Base-by-base conservation (phyloP, 2,113 vertebrate genomes). In the Sinocyclocheilus maitianheensis region DNA sequence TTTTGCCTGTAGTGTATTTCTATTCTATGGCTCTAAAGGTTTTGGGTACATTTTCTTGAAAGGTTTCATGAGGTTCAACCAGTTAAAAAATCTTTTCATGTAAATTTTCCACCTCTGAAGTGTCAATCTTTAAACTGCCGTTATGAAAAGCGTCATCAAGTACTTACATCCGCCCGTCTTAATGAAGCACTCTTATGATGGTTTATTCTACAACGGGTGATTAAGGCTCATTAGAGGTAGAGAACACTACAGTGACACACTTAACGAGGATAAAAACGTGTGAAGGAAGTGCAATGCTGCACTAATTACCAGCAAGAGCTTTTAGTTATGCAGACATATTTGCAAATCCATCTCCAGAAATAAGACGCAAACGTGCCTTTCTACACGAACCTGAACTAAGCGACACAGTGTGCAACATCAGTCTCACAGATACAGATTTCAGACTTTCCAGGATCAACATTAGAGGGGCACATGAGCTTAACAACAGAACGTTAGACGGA, bases 181-280 rank as follows among this genome's bases (percentile, higher is more conserved):
- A 48, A 65, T 77, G 58, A 84, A 77, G 58, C 34, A 5, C 72
- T 65, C 37, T 77, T 84, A 9, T 84, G 58, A 67, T 46, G 30
- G 63, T 30, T 48, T 24, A 58, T 58, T 87, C 75, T 24, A 53
- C 34, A 16, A 77, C 48, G 51, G 69, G 80, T 53, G 75, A 83
- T 88, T 86, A 86, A 83, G 79, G 9, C 53, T 83, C 51, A 88
- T 84, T 40, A 86, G 63, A 26, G 69, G 22, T 75, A 11, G 43
- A 62, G 51, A 83, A 75, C 58, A 71, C 65, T 53, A 60, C 51
- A 58, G 72, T 48, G 72, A 81, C 34, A 69, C 6, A 12, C 79
- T 77, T 77, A 85, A 85, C 60, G 48, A 83, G 79, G n/a, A 81
- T 77, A 65, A 67, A 77, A 58, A 88, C 58, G 55, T 55, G 85